These are phyloP conservation scores for Catharus fuscescens DNA, from an alignment of 2,113 vertebrate genomes.

Conservation along the genomic window DNA sequence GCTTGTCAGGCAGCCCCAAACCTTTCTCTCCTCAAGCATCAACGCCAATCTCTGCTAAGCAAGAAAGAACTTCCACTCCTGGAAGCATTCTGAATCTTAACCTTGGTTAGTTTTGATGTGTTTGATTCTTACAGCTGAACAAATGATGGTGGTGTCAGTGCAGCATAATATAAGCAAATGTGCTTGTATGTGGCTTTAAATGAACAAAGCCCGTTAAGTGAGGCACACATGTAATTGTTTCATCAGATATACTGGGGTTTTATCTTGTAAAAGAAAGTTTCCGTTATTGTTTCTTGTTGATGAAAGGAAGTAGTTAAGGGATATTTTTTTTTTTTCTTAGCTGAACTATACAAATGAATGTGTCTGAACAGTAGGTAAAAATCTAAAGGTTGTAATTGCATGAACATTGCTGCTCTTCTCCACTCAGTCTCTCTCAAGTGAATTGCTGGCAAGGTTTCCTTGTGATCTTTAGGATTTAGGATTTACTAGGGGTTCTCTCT, in stretches of 20 bases:
- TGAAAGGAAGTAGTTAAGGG: background rate
- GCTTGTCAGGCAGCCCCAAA: constrained; percentile 89
- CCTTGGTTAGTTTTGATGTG: constrained; percentile 83
- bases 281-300: background rate
- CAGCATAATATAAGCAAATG: background rate
- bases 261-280: background rate
- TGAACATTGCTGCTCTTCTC: background rate
- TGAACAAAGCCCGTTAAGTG: background rate
- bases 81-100: constrained; percentile 97
- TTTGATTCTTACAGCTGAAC: background rate
- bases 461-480: background rate
- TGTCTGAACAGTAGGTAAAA: background rate
- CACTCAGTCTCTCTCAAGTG: background rate
- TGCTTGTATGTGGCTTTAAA: background rate
- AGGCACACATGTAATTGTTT: background rate
- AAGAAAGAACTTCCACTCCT: constrained; percentile 84
- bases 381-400: background rate
- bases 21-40: constrained; percentile 87
- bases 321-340: background rate
- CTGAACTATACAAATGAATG: background rate
- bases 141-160: background rate
- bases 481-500: background rate
- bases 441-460: background rate
- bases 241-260: background rate
- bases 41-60: constrained; percentile 80